Conservation (phyloP, 1,140 invertebrate species). For the Sipha flava region DNA sequence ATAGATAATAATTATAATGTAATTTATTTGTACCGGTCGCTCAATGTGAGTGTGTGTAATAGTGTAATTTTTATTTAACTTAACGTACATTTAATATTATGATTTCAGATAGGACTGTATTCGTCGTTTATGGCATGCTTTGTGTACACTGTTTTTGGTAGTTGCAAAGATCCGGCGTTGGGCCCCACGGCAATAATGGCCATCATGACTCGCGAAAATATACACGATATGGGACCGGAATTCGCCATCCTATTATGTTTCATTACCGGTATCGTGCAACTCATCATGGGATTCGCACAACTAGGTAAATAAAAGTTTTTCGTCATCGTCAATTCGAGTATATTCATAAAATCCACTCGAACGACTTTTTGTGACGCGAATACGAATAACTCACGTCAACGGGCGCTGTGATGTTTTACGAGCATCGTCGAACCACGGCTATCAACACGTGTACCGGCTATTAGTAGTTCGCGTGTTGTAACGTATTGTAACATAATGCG, state of each 20-base stretch:
- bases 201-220: slow-evolving; percentile 57
- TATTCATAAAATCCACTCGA: no score
- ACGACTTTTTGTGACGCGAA: not conserved
- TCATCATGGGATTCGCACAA: slow-evolving; percentile 74
- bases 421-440: no score
- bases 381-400: not conserved
- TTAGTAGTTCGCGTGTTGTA: no score
- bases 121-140: slow-evolving; percentile 80
- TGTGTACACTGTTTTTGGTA: slow-evolving; percentile 66
- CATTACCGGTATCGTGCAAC: slow-evolving; percentile 65
- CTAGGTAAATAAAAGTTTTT: slow-evolving; percentile 53
- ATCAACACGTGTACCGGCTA: no score
- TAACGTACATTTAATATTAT: not conserved
- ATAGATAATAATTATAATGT: no score
- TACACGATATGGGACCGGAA: slow-evolving; percentile 53
- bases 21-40: no score
- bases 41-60: no score
- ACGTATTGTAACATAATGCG: no score
- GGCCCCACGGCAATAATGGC: slow-evolving; percentile 61
- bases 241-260: slow-evolving; percentile 75
- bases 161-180: slow-evolving; percentile 64
- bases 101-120: slow-evolving; percentile 67
- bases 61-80: no score
- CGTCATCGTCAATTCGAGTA: no score
- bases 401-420: not conserved